phyloP scores from a whole-genome alignment of 2,888 invertebrate genomes.

The Miltochrista miniata region DNA sequence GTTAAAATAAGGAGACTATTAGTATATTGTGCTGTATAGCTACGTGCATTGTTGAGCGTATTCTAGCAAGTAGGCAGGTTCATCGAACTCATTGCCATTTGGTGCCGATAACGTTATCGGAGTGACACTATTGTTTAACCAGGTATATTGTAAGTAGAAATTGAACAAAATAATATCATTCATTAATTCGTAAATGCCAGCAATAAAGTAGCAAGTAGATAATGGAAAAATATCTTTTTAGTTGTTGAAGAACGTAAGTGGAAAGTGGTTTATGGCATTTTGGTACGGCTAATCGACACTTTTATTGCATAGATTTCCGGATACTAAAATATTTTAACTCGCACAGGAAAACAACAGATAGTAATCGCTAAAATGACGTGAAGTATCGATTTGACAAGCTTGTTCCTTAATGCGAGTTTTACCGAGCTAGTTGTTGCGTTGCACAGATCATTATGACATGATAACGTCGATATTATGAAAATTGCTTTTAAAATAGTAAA shows the following conservation, averaged over 20 bases:
- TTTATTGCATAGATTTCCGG: too few relatives aligned
- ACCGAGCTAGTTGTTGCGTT: too few relatives aligned
- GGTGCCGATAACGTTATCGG: conserved; percentile 47
- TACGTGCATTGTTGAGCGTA: conserved; percentile 37
- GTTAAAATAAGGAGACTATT: conserved; percentile 19
- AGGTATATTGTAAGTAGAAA: conserved; percentile 5
- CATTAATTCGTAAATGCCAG: neutral
- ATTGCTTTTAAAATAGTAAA: neutral
- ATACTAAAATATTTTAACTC: too few relatives aligned
- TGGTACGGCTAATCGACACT: too few relatives aligned
- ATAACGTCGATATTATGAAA: too few relatives aligned
- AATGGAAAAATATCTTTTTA: too few relatives aligned
- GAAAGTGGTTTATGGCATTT: neutral
- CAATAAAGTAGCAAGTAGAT: too few relatives aligned
- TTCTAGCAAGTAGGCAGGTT: conserved; percentile 50
- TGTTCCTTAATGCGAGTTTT: neutral
- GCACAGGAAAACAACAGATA: too few relatives aligned
- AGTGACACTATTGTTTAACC: conserved; percentile 20
- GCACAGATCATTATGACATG: too few relatives aligned
- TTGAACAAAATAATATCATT: conserved; percentile 1
- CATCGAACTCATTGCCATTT: conserved; percentile 47
- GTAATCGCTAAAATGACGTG: neutral
- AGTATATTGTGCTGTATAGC: too few relatives aligned
- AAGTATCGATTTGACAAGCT: too few relatives aligned
- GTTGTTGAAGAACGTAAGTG: neutral